Evolutionary conservation across 2,113 vertebrate species (phyloP).

Genomic region (Mastomys coucha): DNA sequence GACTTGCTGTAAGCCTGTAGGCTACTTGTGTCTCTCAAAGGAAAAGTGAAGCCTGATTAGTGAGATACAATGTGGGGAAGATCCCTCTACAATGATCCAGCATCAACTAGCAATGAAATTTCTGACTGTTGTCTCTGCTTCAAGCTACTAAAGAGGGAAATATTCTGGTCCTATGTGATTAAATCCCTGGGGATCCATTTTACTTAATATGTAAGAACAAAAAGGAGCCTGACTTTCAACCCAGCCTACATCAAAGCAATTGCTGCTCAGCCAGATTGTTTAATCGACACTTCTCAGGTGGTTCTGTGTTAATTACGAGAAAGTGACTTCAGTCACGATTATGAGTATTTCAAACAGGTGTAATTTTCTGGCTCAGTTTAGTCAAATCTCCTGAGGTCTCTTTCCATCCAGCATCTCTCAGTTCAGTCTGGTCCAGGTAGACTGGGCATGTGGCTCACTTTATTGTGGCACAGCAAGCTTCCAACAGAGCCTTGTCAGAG

Average conservation of each 20-base stretch:
- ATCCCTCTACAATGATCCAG: slow-evolving; percentile 12
- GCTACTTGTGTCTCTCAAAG: not conserved
- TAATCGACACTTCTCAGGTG: slow-evolving; percentile 52
- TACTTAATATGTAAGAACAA: slow-evolving; percentile 46
- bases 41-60: slow-evolving; percentile 12
- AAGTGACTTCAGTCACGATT: slow-evolving; percentile 10
- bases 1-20: not conserved
- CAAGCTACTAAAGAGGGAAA: not conserved
- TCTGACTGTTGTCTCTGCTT: not conserved
- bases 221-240: slow-evolving; percentile 40
- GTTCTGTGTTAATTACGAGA: slow-evolving; percentile 48
- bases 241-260: not conserved
- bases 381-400: not conserved
- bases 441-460: not conserved
- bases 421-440: not conserved
- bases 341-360: slow-evolving; percentile 20
- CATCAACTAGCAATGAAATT: slow-evolving; percentile 20
- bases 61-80: not conserved
- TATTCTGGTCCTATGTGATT: slow-evolving; percentile 42
- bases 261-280: slow-evolving; percentile 35
- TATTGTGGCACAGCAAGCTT: slow-evolving; percentile 16
- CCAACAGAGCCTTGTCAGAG: slow-evolving; percentile 31
- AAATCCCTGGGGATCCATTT: slow-evolving; percentile 42
- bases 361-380: slow-evolving; percentile 25
- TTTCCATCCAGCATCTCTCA: not conserved